Percentiles rank a stretch among this genome's conserved stretches.
These are phyloP conservation scores for Chrysomallon squamiferum DNA, from an alignment of 1,140 invertebrate genomes.

Conservation along the genomic window DNA sequence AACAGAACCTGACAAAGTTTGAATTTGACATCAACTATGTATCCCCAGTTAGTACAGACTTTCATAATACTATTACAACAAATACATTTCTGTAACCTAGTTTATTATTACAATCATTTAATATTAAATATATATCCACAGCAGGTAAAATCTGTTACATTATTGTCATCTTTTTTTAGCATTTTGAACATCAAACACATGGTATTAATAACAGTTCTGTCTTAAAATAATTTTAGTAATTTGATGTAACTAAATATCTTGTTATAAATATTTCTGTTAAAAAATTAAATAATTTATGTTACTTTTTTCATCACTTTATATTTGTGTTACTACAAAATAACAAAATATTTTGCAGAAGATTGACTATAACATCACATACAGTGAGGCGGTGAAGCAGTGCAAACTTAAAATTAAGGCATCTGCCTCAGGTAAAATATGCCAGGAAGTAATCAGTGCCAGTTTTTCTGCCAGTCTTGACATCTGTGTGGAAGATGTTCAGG, in stretches of 20 bases:
- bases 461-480: slow-evolving; percentile 21
- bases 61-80: no score
- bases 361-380: slow-evolving; percentile 20
- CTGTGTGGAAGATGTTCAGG: slow-evolving; percentile 37
- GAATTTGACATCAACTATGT: slow-evolving; percentile 24
- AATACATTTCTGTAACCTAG: no score
- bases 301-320: no score
- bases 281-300: no score
- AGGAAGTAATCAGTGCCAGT: slow-evolving; percentile 13
- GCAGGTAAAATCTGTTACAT: not conserved
- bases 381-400: slow-evolving; percentile 20
- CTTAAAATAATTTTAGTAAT: no score
- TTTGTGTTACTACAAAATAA: no score
- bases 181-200: not conserved
- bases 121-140: not conserved
- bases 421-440: slow-evolving; percentile 13
- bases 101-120: no score
- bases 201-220: not conserved
- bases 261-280: no score
- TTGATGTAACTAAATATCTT: no score
- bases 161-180: not conserved
- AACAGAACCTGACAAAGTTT: slow-evolving; percentile 21
- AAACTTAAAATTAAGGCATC: slow-evolving; percentile 12
- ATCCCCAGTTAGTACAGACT: slow-evolving; percentile 13
- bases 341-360: no score